These are phyloP conservation scores for Percopsis transmontana DNA, from an alignment of 2,113 vertebrate species.

Conservation along the genomic window DNA sequence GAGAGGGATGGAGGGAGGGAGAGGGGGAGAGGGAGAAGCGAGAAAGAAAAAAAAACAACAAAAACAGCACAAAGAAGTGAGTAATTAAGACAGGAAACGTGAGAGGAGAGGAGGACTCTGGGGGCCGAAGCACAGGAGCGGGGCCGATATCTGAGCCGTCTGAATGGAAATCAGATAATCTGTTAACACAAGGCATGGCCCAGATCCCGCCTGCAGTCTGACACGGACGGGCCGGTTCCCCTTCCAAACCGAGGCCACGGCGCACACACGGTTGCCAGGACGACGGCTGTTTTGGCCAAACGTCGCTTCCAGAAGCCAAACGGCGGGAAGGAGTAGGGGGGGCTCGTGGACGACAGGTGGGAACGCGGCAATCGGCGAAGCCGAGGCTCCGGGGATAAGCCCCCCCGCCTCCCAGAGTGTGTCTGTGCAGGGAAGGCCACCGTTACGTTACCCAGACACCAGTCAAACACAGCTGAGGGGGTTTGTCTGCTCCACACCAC, in stretches of 20 bases:
- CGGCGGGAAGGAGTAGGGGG: conserved; percentile 18
- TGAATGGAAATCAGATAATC: conserved; percentile 76
- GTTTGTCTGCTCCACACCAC: too few relatives aligned
- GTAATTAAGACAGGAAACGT: conserved; percentile 78
- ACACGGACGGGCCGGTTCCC: conserved; percentile 73
- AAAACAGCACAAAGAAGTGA: conserved; percentile 63
- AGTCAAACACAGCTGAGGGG: conserved; percentile 17
- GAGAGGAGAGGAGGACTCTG: conserved; percentile 72
- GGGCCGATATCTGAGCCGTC: conserved; percentile 71
- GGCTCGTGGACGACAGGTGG: conserved; percentile 59
- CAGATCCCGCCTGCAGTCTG: conserved; percentile 71
- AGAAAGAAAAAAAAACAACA: conserved; percentile 48
- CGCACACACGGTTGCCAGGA: conserved; percentile 65
- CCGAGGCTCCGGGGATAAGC: too few relatives aligned
- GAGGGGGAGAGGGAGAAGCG: conserved; percentile 16
- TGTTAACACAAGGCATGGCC: conserved; percentile 76
- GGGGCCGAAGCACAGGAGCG: conserved; percentile 65
- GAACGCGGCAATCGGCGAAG: conserved; percentile 23
- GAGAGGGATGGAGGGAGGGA: neutral
- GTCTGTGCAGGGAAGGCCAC: too few relatives aligned
- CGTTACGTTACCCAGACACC: conserved; percentile 8
- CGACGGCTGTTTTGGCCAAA: conserved; percentile 69
- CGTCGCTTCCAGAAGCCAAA: conserved; percentile 44
- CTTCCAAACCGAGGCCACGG: conserved; percentile 66
- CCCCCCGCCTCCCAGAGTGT: too few relatives aligned